Conservation (phyloP, 1,140 invertebrate genomes). For the Sycophaga agraensis region DNA sequence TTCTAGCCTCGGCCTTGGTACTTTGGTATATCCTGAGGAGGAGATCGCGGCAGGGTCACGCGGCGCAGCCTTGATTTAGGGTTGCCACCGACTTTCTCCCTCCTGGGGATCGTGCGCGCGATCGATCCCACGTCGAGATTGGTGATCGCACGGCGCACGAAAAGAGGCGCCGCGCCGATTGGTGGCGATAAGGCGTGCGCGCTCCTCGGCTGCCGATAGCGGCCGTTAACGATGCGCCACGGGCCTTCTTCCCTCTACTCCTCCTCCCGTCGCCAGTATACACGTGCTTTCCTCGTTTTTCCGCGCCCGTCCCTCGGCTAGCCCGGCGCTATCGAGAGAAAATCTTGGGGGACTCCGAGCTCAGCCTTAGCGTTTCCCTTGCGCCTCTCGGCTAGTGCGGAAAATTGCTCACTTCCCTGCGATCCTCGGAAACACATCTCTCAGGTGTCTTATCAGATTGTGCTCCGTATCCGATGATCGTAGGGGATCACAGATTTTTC, state of each 20-base stretch:
- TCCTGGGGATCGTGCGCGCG: not conserved
- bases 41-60: not conserved
- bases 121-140: conserved; percentile 29
- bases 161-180: not conserved
- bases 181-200: not conserved
- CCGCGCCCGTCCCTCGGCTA: no score
- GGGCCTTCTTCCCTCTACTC: not conserved
- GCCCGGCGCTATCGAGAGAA: not conserved
- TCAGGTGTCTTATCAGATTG: no score
- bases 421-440: no score
- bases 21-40: not conserved
- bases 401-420: no score
- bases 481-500: no score
- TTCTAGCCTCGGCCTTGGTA: conserved; percentile 1
- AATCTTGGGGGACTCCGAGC: not conserved
- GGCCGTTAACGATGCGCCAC: not conserved
- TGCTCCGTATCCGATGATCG: no score
- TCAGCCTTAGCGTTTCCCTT: not conserved
- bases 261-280: no score
- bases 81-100: not conserved
- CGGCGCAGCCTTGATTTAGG: not conserved
- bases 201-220: not conserved
- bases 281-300: not conserved
- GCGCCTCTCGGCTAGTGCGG: not conserved
- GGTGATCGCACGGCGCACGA: not conserved